Percentiles rank a stretch among this genome's conserved stretches.
Evolutionary conservation across 2,113 vertebrate genomes (phyloP).

Genomic region (Phoxinus phoxinus): DNA sequence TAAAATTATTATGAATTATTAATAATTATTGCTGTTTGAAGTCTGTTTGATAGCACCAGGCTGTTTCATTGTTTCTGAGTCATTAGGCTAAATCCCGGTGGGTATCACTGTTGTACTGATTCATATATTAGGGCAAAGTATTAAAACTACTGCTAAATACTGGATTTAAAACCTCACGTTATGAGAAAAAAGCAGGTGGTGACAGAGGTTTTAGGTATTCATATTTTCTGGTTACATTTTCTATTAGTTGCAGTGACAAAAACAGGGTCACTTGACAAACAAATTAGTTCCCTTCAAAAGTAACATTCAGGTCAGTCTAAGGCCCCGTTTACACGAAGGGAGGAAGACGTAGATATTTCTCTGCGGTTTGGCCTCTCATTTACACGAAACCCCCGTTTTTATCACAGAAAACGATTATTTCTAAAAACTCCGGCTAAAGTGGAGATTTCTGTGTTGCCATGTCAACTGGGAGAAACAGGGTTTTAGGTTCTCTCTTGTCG

Average conservation of each 20-base stretch:
- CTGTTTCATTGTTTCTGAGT: constrained; percentile 16
- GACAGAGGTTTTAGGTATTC: not conserved
- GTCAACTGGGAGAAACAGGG: too few species aligned
- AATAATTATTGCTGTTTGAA: constrained; percentile 8
- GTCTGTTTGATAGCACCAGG: constrained; percentile 16
- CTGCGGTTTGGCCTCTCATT: too few species aligned
- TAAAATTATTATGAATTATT: constrained; percentile 20
- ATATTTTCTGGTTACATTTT: not conserved
- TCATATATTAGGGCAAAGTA: not conserved
- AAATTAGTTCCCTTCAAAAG: too few species aligned
- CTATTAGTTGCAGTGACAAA: not conserved
- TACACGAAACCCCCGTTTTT: too few species aligned
- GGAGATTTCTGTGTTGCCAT: too few species aligned
- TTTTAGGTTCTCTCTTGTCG: too few species aligned
- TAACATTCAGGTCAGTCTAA: not conserved
- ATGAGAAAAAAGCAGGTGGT: not conserved
- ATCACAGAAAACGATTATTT: too few species aligned
- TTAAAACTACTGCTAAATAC: not conserved
- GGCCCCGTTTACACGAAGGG: too few species aligned
- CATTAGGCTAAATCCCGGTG: constrained; percentile 15
- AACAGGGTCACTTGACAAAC: not conserved
- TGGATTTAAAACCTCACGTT: not conserved
- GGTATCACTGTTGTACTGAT: not conserved
- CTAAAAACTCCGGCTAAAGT: too few species aligned
- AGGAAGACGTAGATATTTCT: too few species aligned